Evolutionary conservation across 2,113 vertebrate species (phyloP).

Genomic region (Cromileptes altivelis): DNA sequence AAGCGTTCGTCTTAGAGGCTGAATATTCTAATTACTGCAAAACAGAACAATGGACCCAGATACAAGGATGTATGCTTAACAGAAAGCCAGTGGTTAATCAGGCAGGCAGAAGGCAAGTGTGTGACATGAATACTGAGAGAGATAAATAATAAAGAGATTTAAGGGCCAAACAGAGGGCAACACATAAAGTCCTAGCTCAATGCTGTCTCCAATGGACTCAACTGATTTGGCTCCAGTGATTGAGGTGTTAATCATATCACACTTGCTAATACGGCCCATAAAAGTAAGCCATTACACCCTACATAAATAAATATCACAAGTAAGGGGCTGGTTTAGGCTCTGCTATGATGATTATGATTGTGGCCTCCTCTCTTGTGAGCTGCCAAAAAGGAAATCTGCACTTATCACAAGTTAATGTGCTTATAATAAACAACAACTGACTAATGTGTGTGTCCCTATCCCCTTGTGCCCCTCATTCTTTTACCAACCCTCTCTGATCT

Average conservation of each 20-base stretch:
- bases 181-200: constrained; percentile 13
- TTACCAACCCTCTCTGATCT: constrained; percentile 5
- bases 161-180: background rate
- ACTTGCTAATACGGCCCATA: constrained; percentile 18
- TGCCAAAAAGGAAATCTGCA: constrained; percentile 7
- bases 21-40: constrained; percentile 75
- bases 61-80: constrained; percentile 43
- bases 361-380: constrained; percentile 12
- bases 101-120: constrained; percentile 26
- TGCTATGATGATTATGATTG: constrained; percentile 9
- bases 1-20: constrained; percentile 44
- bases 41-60: constrained; percentile 66
- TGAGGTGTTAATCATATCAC: constrained; percentile 51
- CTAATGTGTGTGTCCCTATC: background rate
- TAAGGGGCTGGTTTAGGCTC: constrained; percentile 16
- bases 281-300: constrained; percentile 16
- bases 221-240: constrained; percentile 21
- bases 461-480: background rate
- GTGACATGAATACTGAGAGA: constrained; percentile 30
- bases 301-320: constrained; percentile 22
- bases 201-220: background rate
- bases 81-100: constrained; percentile 55
- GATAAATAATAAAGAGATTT: constrained; percentile 47
- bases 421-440: constrained; percentile 13
- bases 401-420: constrained; percentile 21